A percentile compares a stretch with the other conserved stretches of the same genome.
Conservation (phyloP, 2,888 invertebrate genomes). For the Eilema griseolum region DNA sequence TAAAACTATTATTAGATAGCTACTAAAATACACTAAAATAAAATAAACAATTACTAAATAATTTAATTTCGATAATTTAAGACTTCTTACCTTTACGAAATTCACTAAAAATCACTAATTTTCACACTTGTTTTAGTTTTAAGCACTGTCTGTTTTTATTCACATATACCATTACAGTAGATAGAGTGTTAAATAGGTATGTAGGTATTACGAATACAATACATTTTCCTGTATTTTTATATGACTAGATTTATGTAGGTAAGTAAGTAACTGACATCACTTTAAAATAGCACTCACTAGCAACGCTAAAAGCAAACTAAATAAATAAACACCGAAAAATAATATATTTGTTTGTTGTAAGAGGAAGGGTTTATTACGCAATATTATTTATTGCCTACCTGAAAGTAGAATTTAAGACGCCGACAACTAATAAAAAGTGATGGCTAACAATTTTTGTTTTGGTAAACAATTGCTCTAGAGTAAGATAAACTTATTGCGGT, state of each 20-base stretch:
- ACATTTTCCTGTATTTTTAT: neutral
- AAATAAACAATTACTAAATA: too few relatives aligned
- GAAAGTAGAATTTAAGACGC: conserved; percentile 14
- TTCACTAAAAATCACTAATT: neutral
- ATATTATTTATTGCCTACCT: conserved; percentile 25
- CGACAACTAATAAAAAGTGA: conserved; percentile 5
- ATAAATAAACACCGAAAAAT: conserved; percentile 36
- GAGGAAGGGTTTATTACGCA: conserved; percentile 43
- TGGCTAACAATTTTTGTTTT: neutral
- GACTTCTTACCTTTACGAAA: neutral
- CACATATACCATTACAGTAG: neutral
- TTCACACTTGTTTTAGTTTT: neutral
- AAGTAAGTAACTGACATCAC: neutral
- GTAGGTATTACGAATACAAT: too few relatives aligned
- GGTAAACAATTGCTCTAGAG: neutral
- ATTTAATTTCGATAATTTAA: too few relatives aligned
- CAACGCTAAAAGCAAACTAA: conserved; percentile 35
- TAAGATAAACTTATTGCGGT: neutral
- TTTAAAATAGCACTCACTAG: conserved; percentile 21
- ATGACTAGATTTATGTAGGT: neutral
- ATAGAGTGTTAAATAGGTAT: neutral
- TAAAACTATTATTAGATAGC: too few relatives aligned
- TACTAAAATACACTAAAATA: too few relatives aligned
- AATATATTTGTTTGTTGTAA: conserved; percentile 14
- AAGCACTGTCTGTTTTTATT: neutral